These are phyloP conservation scores for Bellardia bayeri DNA, from an alignment of 2,888 invertebrate species.

Conservation along the genomic window DNA sequence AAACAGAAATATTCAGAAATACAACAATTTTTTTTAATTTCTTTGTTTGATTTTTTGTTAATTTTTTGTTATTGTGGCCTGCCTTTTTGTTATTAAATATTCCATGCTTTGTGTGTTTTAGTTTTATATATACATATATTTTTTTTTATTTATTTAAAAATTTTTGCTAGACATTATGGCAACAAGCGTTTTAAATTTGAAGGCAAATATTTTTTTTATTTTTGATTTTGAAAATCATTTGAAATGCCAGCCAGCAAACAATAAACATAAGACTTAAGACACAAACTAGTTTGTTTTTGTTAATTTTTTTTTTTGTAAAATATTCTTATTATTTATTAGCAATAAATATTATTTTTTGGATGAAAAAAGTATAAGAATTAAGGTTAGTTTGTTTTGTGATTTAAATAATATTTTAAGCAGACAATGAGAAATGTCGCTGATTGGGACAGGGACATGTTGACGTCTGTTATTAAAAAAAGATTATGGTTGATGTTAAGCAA, in stretches of 20 bases:
- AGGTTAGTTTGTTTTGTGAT: no score
- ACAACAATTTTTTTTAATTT: conserved; percentile 30
- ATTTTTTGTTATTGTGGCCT: conserved; percentile 19
- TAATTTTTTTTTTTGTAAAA: neutral
- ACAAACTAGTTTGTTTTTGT: conserved; percentile 55
- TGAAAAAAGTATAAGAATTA: no score
- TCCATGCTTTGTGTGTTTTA: conserved; percentile 39
- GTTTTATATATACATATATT: conserved; percentile 6
- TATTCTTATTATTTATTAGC: no score
- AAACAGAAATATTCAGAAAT: conserved; percentile 6
- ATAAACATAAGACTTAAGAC: conserved; percentile 59
- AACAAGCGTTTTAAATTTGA: conserved; percentile 55
- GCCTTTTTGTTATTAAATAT: conserved; percentile 53
- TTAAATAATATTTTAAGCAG: no score
- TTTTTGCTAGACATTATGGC: conserved; percentile 71
- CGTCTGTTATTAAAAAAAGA: no score
- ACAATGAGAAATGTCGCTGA: no score
- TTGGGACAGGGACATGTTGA: no score
- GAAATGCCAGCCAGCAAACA: conserved; percentile 27
- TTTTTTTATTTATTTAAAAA: conserved; percentile 51
- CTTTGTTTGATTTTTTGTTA: conserved; percentile 63
- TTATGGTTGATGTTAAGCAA: no score
- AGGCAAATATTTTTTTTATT: conserved; percentile 45
- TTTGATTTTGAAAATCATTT: conserved; percentile 34
- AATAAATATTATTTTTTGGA: no score